Conservation (phyloP, 1,140 invertebrate genomes). For the Atta colombica region DNA sequence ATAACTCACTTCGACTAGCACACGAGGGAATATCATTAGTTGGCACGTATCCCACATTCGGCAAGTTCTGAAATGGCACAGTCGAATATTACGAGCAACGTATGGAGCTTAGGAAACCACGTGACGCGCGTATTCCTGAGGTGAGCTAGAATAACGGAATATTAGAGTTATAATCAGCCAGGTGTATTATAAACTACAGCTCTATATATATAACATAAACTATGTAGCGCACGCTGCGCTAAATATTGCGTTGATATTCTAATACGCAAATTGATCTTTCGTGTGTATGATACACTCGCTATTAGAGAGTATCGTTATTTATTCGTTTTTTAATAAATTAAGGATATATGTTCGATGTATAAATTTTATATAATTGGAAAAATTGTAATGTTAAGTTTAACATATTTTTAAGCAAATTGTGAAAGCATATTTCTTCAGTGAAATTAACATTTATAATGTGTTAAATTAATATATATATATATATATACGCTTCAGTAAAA, state of each 20-base stretch:
- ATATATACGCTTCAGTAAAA: too few relatives aligned
- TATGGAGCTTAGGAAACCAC: conserved; percentile 33
- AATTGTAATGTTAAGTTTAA: too few relatives aligned
- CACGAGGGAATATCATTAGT: conserved; percentile 60
- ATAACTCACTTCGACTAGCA: conserved; percentile 58
- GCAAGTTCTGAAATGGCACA: conserved; percentile 52
- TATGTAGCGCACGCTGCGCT: neutral
- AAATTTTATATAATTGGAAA: neutral
- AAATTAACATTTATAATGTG: too few relatives aligned
- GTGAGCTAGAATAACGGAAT: conserved; percentile 25
- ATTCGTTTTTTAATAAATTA: neutral
- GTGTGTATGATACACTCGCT: neutral
- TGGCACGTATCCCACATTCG: conserved; percentile 52
- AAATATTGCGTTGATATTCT: conserved; percentile 16
- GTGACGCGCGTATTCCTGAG: conserved; percentile 29
- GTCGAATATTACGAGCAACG: conserved; percentile 53
- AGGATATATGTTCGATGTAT: neutral
- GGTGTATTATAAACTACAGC: conserved; percentile 26
- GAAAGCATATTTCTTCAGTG: too few relatives aligned
- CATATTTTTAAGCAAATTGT: too few relatives aligned
- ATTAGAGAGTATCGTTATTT: neutral
- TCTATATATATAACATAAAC: neutral
- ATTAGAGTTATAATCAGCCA: conserved; percentile 52
- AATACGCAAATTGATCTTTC: conserved; percentile 15
- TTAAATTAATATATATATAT: too few relatives aligned